phyloP scores from a whole-genome alignment of 2,113 vertebrate genomes.

The Zapus hudsonius region DNA sequence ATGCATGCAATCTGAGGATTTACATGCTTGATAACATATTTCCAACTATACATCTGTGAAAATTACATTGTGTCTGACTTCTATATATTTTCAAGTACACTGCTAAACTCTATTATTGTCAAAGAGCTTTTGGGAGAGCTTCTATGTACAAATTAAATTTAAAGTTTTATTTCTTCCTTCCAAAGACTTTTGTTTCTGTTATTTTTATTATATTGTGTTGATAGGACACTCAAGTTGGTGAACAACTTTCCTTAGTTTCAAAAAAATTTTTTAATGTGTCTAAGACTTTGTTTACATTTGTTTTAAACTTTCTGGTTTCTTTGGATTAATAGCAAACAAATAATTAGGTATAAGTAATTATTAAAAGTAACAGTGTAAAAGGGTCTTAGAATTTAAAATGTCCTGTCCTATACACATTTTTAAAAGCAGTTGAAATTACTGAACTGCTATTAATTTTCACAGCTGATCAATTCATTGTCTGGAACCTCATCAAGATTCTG shows the following conservation, averaged over 20 bases:
- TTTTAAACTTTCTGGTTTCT: conserved; percentile 88
- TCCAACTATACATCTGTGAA: neutral
- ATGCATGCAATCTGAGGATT: neutral
- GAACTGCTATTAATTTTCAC: conserved; percentile 73
- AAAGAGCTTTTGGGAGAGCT: neutral
- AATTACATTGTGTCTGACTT: neutral
- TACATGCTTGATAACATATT: neutral
- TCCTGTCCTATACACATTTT: conserved; percentile 78
- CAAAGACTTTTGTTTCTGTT: neutral
- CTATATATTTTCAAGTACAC: conserved; percentile 21
- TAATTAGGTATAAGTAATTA: conserved; percentile 79
- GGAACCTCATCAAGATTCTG: conserved; percentile 95
- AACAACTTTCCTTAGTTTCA: neutral
- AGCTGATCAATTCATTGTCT: conserved; percentile 87
- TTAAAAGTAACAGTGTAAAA: conserved; percentile 81
- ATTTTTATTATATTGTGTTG: neutral
- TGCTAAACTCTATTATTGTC: conserved; percentile 27
- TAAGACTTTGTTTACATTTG: conserved; percentile 80
- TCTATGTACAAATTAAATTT: conserved; percentile 28
- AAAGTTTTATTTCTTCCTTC: conserved; percentile 20
- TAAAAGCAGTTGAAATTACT: conserved; percentile 81
- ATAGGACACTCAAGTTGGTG: neutral
- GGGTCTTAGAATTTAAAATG: conserved; percentile 73
- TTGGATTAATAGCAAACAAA: conserved; percentile 83
- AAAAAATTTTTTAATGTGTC: conserved; percentile 33